phyloP scores from a whole-genome alignment of 2,113 vertebrate species.

The Chaetura pelagica region DNA sequence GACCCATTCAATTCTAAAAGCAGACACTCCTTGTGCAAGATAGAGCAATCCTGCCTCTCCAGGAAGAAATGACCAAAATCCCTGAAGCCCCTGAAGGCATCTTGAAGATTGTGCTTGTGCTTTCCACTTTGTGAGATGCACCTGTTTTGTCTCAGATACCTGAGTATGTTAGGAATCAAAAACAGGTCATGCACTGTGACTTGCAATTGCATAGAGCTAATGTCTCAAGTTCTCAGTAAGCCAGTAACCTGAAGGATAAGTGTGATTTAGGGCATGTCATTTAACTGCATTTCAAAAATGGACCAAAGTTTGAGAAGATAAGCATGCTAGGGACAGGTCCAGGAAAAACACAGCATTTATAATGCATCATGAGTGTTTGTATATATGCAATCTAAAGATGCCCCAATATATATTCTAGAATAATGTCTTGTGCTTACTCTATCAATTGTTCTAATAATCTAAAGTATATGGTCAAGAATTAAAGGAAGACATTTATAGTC shows the following conservation, averaged over 20 bases:
- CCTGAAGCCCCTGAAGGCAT: not conserved
- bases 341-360: conserved; percentile 52
- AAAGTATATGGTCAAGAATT: conserved; percentile 36
- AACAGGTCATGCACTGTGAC: rapidly evolving
- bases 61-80: not conserved
- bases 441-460: conserved; percentile 43
- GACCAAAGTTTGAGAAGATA: conserved; percentile 7
- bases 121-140: not conserved
- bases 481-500: conserved; percentile 55
- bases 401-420: conserved; percentile 28
- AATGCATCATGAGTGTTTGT: conserved; percentile 47
- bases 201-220: not conserved
- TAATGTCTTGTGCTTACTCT: conserved; percentile 31
- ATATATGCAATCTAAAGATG: conserved; percentile 52
- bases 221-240: not conserved
- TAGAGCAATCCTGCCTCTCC: not conserved
- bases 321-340: not conserved
- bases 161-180: not conserved
- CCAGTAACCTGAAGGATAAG: not conserved
- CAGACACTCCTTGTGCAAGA: not conserved
- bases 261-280: not conserved
- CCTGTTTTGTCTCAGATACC: not conserved
- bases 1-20: not conserved
- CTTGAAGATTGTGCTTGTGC: rapidly evolving
- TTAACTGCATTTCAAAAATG: not conserved